A percentile compares a stretch with the other conserved stretches of the same genome.
Conservation (phyloP, 2,888 invertebrate genomes). For the Drosophila atroscutellata region DNA sequence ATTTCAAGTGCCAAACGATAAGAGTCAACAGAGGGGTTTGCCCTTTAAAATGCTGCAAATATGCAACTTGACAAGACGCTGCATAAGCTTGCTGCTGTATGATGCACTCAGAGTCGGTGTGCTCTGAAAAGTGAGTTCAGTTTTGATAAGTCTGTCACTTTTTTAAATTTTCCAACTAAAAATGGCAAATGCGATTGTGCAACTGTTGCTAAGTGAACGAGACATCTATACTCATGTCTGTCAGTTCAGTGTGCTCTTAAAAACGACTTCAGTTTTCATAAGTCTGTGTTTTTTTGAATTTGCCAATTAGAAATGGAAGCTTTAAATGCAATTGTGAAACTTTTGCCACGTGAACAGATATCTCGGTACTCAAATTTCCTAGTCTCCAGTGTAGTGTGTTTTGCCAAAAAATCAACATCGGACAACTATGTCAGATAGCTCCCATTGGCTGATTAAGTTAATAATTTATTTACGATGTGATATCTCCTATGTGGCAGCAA, state of each 20-base stretch:
- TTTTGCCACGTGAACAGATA: neutral
- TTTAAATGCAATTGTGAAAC: neutral
- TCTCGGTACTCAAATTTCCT: neutral
- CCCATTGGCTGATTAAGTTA: neutral
- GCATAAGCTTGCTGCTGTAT: constrained; percentile 11
- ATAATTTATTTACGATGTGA: neutral
- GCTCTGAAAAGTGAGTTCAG: neutral
- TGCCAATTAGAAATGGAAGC: neutral
- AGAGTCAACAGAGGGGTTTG: constrained; percentile 29
- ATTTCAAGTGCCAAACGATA: constrained; percentile 70
- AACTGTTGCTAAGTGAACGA: neutral
- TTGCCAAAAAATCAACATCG: neutral
- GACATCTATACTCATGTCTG: neutral
- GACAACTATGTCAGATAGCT: neutral
- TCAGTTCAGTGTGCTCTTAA: neutral
- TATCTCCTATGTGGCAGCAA: neutral
- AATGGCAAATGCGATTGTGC: neutral
- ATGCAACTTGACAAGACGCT: constrained; percentile 18
- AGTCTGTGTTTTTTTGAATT: neutral
- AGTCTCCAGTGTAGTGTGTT: neutral
- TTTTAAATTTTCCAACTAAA: neutral
- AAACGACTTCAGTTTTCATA: neutral
- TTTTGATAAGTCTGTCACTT: neutral
- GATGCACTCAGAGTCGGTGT: neutral
- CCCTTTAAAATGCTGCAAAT: constrained; percentile 23